Evolutionary conservation across 2,888 invertebrate species (phyloP), one percentile per base, ranked within the genome.

Genomic region (Volucella bombylans): DNA sequence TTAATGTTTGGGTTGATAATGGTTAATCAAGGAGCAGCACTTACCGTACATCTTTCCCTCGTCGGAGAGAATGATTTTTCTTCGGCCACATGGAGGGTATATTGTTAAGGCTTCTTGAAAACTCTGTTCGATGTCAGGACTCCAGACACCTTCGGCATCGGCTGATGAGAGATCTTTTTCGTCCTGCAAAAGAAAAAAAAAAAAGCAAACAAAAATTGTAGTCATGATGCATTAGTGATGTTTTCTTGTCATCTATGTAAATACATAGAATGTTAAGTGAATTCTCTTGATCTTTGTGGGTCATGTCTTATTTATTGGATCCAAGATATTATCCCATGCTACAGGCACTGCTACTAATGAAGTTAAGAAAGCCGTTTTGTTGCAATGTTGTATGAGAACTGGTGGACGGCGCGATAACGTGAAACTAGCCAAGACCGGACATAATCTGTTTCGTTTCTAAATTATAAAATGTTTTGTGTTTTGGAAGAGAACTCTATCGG

Each of bases 31-130:
- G 49, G 49, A 23, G 50, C 14, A 45, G 43, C 61, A 96, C 98
- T 97, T 94, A 99, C 99, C 99, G 94, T 99, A 99, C 99, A 99
- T 99, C 95, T 99, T 99, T 92, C 99, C 99, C 94, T 99, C 99
- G 93, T 99, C 99, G 89, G 98, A 98, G 90, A 99, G 95, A 90
- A 99, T 99, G 92, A 99, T 99, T 94, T 99, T 99, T 92, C 99
- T 95, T 90, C 99, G 94, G 88, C 99, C 99, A 93, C 99, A 99
- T 87, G 99, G 99, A 86, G 99, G 99, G 94, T 99, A 99, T 92
- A 99, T 99, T 90, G 99, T 98, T 92, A 99, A 94, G 87, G 99
- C 99, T 94, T 99, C 99, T 93, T 99, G 99, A 93, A 99, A 99
- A 93, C 98, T 98, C 93, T 99, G 99, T 93, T 99, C 99, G 93